A percentile compares a stretch with the other conserved stretches of the same genome.
These are phyloP conservation scores for Drosophila teissieri DNA, from an alignment of 1,140 invertebrate genomes.

Conservation along the genomic window DNA sequence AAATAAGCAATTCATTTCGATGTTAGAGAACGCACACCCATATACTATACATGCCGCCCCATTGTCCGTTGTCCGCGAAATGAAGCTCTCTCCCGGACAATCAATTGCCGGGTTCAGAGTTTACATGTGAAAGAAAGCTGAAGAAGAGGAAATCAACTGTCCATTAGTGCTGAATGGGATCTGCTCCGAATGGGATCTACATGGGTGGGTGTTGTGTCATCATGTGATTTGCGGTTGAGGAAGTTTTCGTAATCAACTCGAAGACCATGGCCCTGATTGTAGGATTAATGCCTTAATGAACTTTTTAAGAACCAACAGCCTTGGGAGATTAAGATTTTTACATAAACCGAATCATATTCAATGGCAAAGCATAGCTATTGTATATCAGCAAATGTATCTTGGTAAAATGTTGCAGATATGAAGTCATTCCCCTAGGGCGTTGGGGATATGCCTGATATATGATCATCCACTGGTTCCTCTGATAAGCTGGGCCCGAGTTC, in stretches of 20 bases:
- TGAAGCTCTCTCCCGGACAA: slow-evolving; percentile 76
- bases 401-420: neutral
- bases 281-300: too few relatives aligned
- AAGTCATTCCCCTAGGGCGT: neutral
- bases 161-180: slow-evolving; percentile 13
- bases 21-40: slow-evolving; percentile 71
- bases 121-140: slow-evolving; percentile 68
- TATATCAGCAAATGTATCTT: neutral
- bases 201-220: slow-evolving; percentile 15
- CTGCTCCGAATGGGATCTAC: neutral
- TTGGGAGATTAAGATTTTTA: neutral
- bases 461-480: neutral
- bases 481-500: slow-evolving; percentile 47
- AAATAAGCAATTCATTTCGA: slow-evolving; percentile 84
- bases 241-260: slow-evolving; percentile 4
- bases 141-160: slow-evolving; percentile 44
- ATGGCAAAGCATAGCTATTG: too few relatives aligned
- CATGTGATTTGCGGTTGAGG: neutral
- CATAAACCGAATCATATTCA: too few relatives aligned
- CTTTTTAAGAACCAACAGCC: neutral
- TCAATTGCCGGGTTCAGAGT: slow-evolving; percentile 81
- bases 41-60: slow-evolving; percentile 8
- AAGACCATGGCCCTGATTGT: neutral
- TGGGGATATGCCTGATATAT: neutral
- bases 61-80: slow-evolving; percentile 36